phyloP scores from a whole-genome alignment of 2,888 invertebrate genomes.

The Lasius fuliginosus region DNA sequence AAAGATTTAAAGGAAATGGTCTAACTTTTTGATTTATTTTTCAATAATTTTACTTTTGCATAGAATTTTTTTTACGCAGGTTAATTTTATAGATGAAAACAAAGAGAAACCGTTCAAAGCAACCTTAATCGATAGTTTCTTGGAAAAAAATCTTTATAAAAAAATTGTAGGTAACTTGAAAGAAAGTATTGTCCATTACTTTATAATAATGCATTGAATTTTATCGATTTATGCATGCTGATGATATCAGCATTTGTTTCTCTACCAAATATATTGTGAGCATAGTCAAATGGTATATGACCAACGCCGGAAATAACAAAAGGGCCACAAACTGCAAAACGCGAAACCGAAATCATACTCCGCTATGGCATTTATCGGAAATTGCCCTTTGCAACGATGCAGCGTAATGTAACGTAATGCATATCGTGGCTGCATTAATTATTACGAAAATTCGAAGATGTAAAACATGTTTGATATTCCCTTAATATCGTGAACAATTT shows the following conservation, averaged over 20 bases:
- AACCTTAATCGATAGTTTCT: neutral
- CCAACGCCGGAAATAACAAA: constrained; percentile 60
- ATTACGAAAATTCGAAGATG: neutral
- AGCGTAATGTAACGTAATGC: constrained; percentile 9
- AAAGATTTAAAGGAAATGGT: neutral
- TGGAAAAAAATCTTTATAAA: neutral
- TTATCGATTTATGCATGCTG: neutral
- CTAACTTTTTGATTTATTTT: neutral
- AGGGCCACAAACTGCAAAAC: constrained; percentile 49
- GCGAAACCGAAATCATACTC: constrained; percentile 44
- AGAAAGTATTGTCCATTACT: constrained; percentile 5
- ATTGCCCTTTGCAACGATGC: constrained; percentile 38
- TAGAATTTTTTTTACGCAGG: neutral
- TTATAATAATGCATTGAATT: neutral
- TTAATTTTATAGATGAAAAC: neutral
- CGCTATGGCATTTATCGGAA: constrained; percentile 41
- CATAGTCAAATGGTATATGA: neutral
- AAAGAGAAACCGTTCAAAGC: neutral
- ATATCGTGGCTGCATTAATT: constrained; percentile 21
- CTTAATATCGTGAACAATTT: neutral
- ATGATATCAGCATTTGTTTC: constrained; percentile 10
- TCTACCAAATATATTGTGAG: constrained; percentile 33
- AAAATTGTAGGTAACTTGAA: neutral
- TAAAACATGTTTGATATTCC: neutral
- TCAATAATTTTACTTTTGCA: neutral